A percentile compares a stretch with the other conserved stretches of the same genome.
phyloP scores from a whole-genome alignment of 2,888 invertebrate genomes.

The Helicoverpa assulta region DNA sequence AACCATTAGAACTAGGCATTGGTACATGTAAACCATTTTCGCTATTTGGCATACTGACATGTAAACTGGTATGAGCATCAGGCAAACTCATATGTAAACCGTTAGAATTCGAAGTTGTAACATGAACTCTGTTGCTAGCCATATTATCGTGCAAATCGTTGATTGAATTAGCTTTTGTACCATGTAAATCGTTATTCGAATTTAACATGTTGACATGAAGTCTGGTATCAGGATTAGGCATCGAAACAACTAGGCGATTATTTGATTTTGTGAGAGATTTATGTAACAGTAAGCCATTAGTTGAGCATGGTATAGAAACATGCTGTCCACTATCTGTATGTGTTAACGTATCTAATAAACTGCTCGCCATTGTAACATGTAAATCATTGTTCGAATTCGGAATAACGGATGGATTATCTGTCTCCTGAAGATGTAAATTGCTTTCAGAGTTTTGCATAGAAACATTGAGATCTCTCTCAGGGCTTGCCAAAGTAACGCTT shows the following conservation, averaged over 20 bases:
- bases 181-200: constrained; percentile 23
- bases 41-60: constrained; percentile 40
- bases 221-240: constrained; percentile 17
- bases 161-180: constrained; percentile 32
- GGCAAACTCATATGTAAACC: constrained; percentile 42
- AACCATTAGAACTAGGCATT: constrained; percentile 44
- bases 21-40: constrained; percentile 29
- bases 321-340: constrained; percentile 37
- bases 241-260: constrained; percentile 22
- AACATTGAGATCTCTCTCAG: constrained; percentile 29
- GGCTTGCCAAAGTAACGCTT: constrained; percentile 17
- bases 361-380: constrained; percentile 32
- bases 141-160: constrained; percentile 35
- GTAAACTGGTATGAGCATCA: constrained; percentile 25
- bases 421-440: constrained; percentile 22
- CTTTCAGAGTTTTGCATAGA: constrained; percentile 29
- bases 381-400: constrained; percentile 28
- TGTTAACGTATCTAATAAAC: constrained; percentile 39
- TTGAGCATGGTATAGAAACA: constrained; percentile 26
- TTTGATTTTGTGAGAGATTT: constrained; percentile 35
- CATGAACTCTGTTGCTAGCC: constrained; percentile 27
- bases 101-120: constrained; percentile 35
- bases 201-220: constrained; percentile 35
- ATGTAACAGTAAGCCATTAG: constrained; percentile 25
- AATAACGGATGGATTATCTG: constrained; percentile 24